A percentile compares a stretch with the other conserved stretches of the same genome.
phyloP scores from a whole-genome alignment of 2,113 vertebrate genomes.

The Fulmarus glacialis region DNA sequence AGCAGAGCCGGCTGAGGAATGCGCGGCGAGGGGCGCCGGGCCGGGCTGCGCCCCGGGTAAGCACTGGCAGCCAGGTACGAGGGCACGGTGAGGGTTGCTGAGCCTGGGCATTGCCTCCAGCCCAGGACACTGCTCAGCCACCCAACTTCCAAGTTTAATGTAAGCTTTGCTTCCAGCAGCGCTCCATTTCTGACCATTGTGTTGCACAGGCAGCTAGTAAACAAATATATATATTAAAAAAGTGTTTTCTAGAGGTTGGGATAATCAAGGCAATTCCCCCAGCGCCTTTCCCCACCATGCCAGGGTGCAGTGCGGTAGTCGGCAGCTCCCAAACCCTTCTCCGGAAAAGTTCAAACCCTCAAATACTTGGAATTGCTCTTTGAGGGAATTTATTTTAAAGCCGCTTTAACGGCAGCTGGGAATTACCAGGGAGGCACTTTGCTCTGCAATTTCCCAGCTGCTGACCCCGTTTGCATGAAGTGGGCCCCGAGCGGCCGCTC shows the following conservation, averaged over 20 bases:
- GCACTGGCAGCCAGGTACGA: neutral
- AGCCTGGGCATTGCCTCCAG: neutral
- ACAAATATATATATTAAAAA: neutral
- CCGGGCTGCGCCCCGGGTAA: neutral
- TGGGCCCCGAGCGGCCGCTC: neutral
- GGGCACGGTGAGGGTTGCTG: fast-evolving
- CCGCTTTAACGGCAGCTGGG: conserved; percentile 65
- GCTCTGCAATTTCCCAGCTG: conserved; percentile 66
- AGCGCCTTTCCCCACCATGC: fast-evolving
- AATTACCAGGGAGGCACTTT: conserved; percentile 66
- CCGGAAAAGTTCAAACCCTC: conserved; percentile 64
- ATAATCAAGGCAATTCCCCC: neutral
- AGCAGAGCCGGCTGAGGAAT: neutral
- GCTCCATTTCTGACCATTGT: fast-evolving
- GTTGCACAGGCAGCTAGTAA: neutral
- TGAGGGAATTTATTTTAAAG: conserved; percentile 69
- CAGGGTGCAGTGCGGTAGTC: neutral
- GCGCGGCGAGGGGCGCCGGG: fast-evolving
- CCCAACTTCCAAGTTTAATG: neutral
- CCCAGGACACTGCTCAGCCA: neutral
- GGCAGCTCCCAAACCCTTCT: conserved; percentile 32
- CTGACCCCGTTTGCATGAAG: conserved; percentile 7
- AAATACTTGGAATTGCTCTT: conserved; percentile 71
- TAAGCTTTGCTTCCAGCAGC: neutral
- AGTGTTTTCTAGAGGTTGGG: neutral